Evolutionary conservation across 2,113 vertebrate genomes (phyloP).

Genomic region (Gambusia affinis): DNA sequence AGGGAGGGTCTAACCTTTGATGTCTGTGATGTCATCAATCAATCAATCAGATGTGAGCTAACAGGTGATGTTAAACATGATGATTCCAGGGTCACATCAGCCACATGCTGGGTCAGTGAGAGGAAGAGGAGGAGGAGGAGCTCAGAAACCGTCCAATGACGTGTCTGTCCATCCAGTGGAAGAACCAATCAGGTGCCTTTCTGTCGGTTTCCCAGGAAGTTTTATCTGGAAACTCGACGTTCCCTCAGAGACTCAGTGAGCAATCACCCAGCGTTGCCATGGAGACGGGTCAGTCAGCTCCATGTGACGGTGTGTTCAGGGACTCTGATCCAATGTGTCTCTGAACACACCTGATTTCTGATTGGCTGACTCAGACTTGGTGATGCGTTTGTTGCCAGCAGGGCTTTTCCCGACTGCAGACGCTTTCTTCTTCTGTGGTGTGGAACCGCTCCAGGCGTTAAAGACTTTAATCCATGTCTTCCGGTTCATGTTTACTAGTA

Average conservation of each 20-base stretch:
- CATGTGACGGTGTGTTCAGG: constrained; percentile 3
- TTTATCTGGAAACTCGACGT: not conserved
- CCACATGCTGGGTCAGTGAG: constrained; percentile 58
- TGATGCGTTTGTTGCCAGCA: not conserved
- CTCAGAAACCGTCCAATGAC: constrained; percentile 1
- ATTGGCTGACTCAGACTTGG: not conserved
- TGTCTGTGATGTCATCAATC: too few relatives aligned
- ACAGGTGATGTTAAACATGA: not conserved
- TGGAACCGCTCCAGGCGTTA: not conserved
- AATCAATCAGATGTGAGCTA: too few relatives aligned
- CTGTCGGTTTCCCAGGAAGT: not conserved
- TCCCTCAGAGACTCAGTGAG: not conserved
- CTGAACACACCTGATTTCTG: constrained; percentile 7
- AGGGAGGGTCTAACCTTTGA: too few relatives aligned
- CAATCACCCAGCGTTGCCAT: not conserved
- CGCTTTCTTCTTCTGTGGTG: not conserved
- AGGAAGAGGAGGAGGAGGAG: not conserved
- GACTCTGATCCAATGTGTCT: not conserved
- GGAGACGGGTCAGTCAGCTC: not conserved
- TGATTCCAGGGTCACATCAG: constrained; percentile 62
- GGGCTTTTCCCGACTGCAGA: not conserved
- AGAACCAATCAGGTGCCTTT: constrained; percentile 14
- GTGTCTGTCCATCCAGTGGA: not conserved
- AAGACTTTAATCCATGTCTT: constrained; percentile 4
- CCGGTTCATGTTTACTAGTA: constrained; percentile 37